Evolutionary conservation across 2,888 invertebrate genomes (phyloP), one percentile per base, ranked within the genome.

Genomic region (Heteromyza rotundicornis): DNA sequence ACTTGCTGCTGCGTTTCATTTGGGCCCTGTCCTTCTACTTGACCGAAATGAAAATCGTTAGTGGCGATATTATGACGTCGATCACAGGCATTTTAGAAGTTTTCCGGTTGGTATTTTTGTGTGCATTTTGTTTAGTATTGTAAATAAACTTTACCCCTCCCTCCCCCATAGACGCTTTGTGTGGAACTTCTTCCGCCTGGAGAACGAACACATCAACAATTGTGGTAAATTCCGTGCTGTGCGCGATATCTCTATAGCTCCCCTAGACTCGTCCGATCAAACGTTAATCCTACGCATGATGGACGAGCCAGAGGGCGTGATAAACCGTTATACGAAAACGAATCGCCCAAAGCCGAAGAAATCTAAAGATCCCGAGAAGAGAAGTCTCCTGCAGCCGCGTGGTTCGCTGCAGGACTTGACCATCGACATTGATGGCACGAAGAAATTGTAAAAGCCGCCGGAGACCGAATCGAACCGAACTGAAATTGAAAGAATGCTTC

Each of bases 181-280:
- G 52, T 99, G 99, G 99, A 99, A 99, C 85, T 99, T 96, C 85
- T 98, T 99, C 86, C 98, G 99, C 0, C 83, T 99, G 76, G 99
- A 99, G 85, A 99, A 99, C 86, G 99, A 99, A 81, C 99, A 99
- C 83, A 86, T 99, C 44, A 99, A 99, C 85, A 99, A 99, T 85
- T 98, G 98, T 85, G 99, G 99, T 82, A 93, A 94, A 85, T 99
- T 99, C 87, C 87, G 99, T 76, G 99, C 99, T 8, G 98, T 99
- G 0, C 86, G 99, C 3, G 99, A 99, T 84, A 99, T 99, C 67
- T 95, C 95, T 0, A 95, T 97, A 54, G 96, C 95, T 49, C 96
- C 96, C 1, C 88, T 96, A 53, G 93, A 96, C 84, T 94, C 95
- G 47, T 94, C 94, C 7, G 96, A 97, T 86, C 96, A 96, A 82